Evolutionary conservation across 2,888 invertebrate species (phyloP).

Genomic region (Rhogogaster chlorosoma): DNA sequence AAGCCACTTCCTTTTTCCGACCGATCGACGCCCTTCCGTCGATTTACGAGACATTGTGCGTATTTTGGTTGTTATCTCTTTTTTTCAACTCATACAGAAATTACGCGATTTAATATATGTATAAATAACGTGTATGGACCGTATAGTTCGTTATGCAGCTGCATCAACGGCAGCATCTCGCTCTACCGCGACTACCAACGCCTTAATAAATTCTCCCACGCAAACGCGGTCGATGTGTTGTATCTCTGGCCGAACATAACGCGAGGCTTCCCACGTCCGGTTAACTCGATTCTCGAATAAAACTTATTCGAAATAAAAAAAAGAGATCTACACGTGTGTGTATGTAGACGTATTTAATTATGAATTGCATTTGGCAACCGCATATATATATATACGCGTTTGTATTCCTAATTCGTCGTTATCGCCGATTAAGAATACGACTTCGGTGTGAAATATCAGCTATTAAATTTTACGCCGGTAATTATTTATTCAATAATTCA

Average conservation of each 20-base stretch:
- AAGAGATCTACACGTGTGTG: too few relatives aligned
- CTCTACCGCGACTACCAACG: neutral
- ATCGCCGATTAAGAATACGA: slow-evolving; percentile 9
- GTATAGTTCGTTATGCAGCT: neutral
- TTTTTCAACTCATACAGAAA: neutral
- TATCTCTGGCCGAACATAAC: neutral
- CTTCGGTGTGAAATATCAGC: neutral
- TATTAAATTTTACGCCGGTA: neutral
- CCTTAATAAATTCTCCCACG: slow-evolving; percentile 37
- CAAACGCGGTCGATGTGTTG: slow-evolving; percentile 13
- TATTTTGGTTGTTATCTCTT: neutral
- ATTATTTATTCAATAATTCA: neutral
- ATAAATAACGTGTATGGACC: neutral
- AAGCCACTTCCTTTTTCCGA: slow-evolving; percentile 33
- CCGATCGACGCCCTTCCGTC: slow-evolving; percentile 28
- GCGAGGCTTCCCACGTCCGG: slow-evolving; percentile 41
- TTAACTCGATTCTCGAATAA: neutral
- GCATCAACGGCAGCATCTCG: neutral
- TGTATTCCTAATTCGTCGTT: neutral
- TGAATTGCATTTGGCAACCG: too few relatives aligned
- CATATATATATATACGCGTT: neutral
- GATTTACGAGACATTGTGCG: too few relatives aligned
- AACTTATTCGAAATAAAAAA: neutral
- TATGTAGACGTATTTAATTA: too few relatives aligned
- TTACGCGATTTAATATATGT: neutral